Conservation (phyloP, 1,140 invertebrate genomes). For the Scaptomyza hsui region DNA sequence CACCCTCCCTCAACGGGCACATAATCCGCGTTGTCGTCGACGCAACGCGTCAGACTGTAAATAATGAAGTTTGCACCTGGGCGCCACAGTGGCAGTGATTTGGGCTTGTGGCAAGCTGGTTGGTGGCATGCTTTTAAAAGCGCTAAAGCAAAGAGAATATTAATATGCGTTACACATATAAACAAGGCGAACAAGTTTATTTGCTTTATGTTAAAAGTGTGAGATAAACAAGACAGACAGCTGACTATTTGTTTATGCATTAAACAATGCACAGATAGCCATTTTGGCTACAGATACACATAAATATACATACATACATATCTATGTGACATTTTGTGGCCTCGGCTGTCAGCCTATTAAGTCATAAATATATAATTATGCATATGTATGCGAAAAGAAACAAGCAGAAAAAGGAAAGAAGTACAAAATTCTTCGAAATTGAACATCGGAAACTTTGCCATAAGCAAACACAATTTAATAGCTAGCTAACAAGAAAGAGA, state of each 20-base stretch:
- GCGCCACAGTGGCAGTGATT: slow-evolving; percentile 40
- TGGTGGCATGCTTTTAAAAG: slow-evolving; percentile 54
- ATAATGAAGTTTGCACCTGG: slow-evolving; percentile 77
- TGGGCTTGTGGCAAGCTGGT: slow-evolving; percentile 12
- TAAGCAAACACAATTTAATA: slow-evolving; percentile 21
- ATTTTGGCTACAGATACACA: slow-evolving; percentile 6
- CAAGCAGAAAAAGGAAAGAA: background rate
- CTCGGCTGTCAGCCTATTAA: slow-evolving; percentile 43
- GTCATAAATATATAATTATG: slow-evolving; percentile 51
- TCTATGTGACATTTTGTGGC: slow-evolving; percentile 30
- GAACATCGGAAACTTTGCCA: slow-evolving; percentile 26
- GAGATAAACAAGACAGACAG: background rate
- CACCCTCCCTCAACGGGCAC: slow-evolving; percentile 18
- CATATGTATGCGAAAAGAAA: slow-evolving; percentile 20
- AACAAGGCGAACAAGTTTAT: slow-evolving; percentile 59
- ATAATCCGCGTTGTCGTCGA: slow-evolving; percentile 48
- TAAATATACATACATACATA: background rate
- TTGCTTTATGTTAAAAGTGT: slow-evolving; percentile 31
- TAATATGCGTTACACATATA: slow-evolving; percentile 54
- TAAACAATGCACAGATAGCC: slow-evolving; percentile 21
- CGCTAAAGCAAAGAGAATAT: slow-evolving; percentile 28
- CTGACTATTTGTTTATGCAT: slow-evolving; percentile 29
- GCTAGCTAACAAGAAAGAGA: slow-evolving; percentile 3
- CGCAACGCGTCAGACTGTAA: slow-evolving; percentile 79
- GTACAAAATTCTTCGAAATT: slow-evolving; percentile 27